Evolutionary conservation across 2,113 vertebrate species (phyloP), one percentile per base, ranked within the genome.

Genomic region (Tachysurus fulvidraco): DNA sequence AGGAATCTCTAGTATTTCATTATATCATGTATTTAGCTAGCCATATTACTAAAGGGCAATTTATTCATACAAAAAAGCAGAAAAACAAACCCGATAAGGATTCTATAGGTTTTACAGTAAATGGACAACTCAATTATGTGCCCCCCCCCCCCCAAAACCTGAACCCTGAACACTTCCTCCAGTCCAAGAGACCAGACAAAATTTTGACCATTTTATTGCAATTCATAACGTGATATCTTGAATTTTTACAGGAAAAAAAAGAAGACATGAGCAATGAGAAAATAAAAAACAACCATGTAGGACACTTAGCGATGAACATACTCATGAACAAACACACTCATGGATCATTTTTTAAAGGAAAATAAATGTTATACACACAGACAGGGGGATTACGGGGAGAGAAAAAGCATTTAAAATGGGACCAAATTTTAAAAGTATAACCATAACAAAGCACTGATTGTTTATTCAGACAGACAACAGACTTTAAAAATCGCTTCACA

Each of bases 151-250:
- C 7, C 9, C 14, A 54, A 1, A 57, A 21, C 11, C 4, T 8
- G 14, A 69, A 69, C 14, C 1, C 65, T 17, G 30, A 30, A 41
- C n/a, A 5, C 0, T 67, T 13, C n/a, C 13, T 9, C 19, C 17
- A 71, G 19, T 0, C 12, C 2, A 12, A 83, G 17, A 84, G 10
- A 73, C 30, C n/a, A 73, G 28, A 12, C 11, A 17, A 50, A 50
- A 83, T 23, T 83, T 87, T 85, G 50, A 78, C 23, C 23, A 79
- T 89, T 90, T 90, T 90, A 90, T 89, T 90, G 76, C 89, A 89
- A 88, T 84, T 44, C 59, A 52, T 60, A 83, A 80, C 84, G 69
- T 78, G 65, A 84, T 81, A 14, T 83, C 74, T 73, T 83, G 85
- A 87, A 87, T 36, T 36, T 36, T 36, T 36, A 36, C 84, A 82